Conservation (phyloP, 2,113 vertebrate genomes). For the human region GRCh38 chr20:50200001-50200500, state of each 20-base stretch:
- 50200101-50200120: not conserved
- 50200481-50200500: fast-evolving
- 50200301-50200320: not conserved
- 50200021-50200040: not conserved
- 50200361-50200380: not conserved
- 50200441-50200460: not conserved
- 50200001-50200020: not conserved
- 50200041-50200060: slow-evolving; percentile 25
- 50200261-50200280: not conserved
- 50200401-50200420: not conserved
- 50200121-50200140: slow-evolving; percentile 36
- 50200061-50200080: not conserved
- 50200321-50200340: not conserved
- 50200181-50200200: not conserved
- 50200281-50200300: not conserved
- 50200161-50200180: not conserved
- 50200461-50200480: too few relatives aligned
- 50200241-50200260: not conserved
- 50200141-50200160: not conserved
- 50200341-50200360: too few relatives aligned
- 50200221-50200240: not conserved
- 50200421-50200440: not conserved
- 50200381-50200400: not conserved
- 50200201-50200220: not conserved
- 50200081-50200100: not conserved